phyloP scores from a whole-genome alignment of 2,888 invertebrate species.

The Caenorhabditis sp. region DNA sequence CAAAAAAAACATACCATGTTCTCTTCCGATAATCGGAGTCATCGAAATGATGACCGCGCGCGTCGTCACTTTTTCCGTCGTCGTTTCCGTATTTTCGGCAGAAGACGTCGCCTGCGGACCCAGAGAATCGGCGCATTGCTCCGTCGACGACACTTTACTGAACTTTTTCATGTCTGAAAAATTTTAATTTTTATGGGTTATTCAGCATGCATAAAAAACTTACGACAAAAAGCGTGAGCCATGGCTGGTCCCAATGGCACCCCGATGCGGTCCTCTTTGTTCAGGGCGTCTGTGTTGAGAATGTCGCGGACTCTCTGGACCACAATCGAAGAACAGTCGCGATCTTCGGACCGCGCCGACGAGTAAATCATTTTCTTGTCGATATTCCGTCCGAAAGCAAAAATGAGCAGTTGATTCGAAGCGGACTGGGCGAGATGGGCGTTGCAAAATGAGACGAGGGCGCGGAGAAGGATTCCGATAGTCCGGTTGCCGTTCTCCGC shows the following conservation, averaged over 20 bases:
- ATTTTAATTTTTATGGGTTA: neutral
- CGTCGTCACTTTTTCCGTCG: conserved; percentile 10
- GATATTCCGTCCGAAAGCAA: conserved; percentile 57
- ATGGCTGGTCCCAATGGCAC: conserved; percentile 59
- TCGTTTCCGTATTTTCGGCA: neutral
- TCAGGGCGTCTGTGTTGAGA: conserved; percentile 20
- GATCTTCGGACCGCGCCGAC: conserved; percentile 42
- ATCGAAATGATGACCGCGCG: conserved; percentile 63
- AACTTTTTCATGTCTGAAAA: conserved; percentile 60
- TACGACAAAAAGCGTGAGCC: conserved; percentile 65
- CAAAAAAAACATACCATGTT: conserved; percentile 53
- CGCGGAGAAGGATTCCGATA: conserved; percentile 50
- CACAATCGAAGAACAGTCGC: conserved; percentile 53
- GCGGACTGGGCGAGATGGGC: conserved; percentile 60
- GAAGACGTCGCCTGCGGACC: conserved; percentile 10
- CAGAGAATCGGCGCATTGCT: conserved; percentile 45
- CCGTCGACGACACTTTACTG: conserved; percentile 19
- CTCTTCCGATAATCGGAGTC: conserved; percentile 56
- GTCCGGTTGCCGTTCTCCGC: conserved; percentile 48
- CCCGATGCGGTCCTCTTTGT: conserved; percentile 23
- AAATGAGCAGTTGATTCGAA: conserved; percentile 59
- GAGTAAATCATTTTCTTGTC: conserved; percentile 59
- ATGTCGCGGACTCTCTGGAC: conserved; percentile 35
- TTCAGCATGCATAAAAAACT: conserved; percentile 21
- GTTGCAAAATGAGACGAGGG: conserved; percentile 63